These are phyloP conservation scores for Lycocorax pyrrhopterus DNA, from an alignment of 2,113 vertebrate genomes.

Conservation along the genomic window DNA sequence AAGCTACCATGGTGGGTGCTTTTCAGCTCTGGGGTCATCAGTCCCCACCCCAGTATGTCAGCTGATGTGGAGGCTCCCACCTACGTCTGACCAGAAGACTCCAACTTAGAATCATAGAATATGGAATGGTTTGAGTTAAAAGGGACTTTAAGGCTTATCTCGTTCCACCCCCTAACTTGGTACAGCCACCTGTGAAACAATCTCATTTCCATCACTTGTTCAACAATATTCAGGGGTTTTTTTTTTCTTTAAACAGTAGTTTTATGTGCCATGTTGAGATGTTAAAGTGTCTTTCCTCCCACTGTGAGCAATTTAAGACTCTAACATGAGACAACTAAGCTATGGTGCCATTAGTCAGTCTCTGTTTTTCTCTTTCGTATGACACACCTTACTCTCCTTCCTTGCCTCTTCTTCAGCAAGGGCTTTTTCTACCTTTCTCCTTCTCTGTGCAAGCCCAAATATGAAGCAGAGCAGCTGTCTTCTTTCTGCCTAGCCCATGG, in stretches of 20 bases:
- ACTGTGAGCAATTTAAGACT: conserved; percentile 25
- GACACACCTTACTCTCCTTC: background rate
- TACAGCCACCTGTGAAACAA: background rate
- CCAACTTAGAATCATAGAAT: background rate
- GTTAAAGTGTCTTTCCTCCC: conserved; percentile 8
- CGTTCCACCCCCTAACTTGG: background rate
- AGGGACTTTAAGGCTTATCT: background rate
- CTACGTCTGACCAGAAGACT: background rate
- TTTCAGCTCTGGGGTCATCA: background rate
- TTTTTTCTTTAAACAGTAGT: background rate
- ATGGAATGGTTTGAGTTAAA: background rate
- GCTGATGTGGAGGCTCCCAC: background rate
- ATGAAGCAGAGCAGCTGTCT: conserved; percentile 25
- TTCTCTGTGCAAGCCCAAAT: background rate
- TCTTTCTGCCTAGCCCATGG: conserved; percentile 17
- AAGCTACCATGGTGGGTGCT: background rate
- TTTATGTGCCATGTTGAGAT: background rate
- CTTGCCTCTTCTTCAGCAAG: background rate
- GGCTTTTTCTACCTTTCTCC: background rate
- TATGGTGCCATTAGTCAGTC: background rate
- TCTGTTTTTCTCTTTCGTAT: background rate
- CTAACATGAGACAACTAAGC: background rate
- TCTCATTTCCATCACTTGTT: background rate
- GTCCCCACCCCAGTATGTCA: background rate
- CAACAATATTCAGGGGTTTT: background rate